Conservation (phyloP, 1,140 invertebrate species). For the Polypedilum pembai region DNA sequence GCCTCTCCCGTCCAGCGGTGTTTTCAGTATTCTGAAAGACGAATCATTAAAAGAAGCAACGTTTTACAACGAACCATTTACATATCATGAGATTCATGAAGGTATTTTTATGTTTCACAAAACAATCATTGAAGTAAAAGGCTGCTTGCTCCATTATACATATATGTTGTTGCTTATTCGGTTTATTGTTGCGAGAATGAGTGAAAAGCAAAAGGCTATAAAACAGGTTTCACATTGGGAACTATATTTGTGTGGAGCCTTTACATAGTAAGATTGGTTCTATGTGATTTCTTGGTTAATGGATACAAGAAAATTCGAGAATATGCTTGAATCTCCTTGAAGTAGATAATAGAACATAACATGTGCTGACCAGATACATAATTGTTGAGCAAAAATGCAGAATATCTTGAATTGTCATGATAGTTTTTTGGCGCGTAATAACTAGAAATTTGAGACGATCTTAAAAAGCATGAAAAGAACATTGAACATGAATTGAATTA, state of each 20-base stretch:
- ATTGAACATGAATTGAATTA: neutral
- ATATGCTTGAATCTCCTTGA: neutral
- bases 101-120: slow-evolving; percentile 1
- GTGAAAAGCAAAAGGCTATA: neutral
- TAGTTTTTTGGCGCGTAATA: neutral
- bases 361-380: neutral
- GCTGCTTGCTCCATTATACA: neutral
- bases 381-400: neutral
- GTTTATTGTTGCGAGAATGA: neutral
- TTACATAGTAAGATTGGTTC: neutral
- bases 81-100: neutral
- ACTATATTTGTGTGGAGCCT: neutral
- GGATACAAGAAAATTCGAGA: neutral
- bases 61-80: slow-evolving; percentile 17
- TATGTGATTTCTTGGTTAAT: neutral
- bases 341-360: neutral
- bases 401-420: neutral
- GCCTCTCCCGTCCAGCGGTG: neutral
- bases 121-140: neutral
- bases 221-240: neutral
- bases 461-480: neutral
- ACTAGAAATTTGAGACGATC: neutral
- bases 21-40: neutral
- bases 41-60: neutral
- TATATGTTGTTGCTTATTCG: neutral